Percentiles rank a stretch among this genome's conserved stretches.
phyloP scores from a whole-genome alignment of 2,113 vertebrate genomes.

The Campylomormyrus numenius region DNA sequence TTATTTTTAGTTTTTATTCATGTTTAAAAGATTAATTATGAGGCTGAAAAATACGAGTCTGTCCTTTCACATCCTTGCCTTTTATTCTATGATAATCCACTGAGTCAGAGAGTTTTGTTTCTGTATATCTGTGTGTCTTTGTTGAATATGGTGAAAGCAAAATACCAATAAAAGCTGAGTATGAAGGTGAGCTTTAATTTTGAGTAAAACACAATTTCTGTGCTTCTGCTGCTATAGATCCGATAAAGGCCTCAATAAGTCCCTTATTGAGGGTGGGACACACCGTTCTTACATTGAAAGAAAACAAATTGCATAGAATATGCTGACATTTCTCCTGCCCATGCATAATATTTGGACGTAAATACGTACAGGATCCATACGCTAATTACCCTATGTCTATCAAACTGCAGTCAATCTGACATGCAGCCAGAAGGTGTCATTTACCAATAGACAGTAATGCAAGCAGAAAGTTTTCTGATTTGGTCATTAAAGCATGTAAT shows the following conservation, averaged over 20 bases:
- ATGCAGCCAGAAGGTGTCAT: not conserved
- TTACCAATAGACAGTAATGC: not conserved
- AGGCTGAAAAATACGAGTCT: not conserved
- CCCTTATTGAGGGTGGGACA: not conserved
- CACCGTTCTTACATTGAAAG: not conserved
- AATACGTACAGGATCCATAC: not conserved
- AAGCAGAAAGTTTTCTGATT: not conserved
- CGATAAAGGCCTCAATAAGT: not conserved
- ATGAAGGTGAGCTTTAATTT: not conserved
- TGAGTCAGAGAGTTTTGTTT: not conserved
- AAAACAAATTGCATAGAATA: not conserved
- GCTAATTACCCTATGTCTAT: not conserved
- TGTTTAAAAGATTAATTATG: not conserved
- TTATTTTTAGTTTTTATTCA: not conserved
- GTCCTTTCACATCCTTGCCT: not conserved
- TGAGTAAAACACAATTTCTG: slow-evolving; percentile 4
- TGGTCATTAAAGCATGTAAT: not conserved
- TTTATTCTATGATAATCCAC: not conserved
- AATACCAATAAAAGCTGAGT: not conserved
- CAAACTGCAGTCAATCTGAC: not conserved
- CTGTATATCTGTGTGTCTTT: not conserved
- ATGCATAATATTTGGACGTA: not conserved
- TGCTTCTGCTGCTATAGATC: not conserved
- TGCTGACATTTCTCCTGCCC: not conserved
- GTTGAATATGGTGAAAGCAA: not conserved